Evolutionary conservation across 2,113 vertebrate species (phyloP), one percentile per base, ranked within the genome.

Genomic region (Calypte anna): DNA sequence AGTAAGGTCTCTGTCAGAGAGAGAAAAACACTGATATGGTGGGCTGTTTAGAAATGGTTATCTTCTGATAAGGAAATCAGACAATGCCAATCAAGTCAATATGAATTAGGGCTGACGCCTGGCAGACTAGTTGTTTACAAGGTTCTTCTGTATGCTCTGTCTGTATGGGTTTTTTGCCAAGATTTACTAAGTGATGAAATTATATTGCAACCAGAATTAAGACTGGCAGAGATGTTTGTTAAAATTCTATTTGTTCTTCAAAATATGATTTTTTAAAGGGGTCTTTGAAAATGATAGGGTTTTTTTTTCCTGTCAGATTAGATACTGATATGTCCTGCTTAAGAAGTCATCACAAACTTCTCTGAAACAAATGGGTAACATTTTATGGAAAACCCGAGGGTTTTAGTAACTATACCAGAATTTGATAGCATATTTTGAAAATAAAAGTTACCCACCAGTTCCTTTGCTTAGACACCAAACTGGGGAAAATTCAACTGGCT

Each of bases 51-150:
- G 67, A 92, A 92, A 87, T 59, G 18, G 33, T 0, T 81, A 55
- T 91, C 63, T 90, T 88, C 76, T 86, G 82, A 57, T 70, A 90
- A 91, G 76, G 50, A 93, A 94, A 93, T 90, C 66, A 91, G 85
- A 93, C 90, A 94, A 95, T 86, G 82, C 38, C 96, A 94, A 96
- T 93, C 82, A 93, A 91, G 72, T 88, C 79, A 93, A 96, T 96
- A 86, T 72, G 73, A 93, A 92, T 91, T 94, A 88, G 73, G 84
- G 59, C 30, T 83, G 79, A 78, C 94, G 73, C 40, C 88, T 96
- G 90, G 69, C 88, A 95, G 75, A 23, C 36, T 36, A 38, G 44
- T 31, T 95, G 90, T 95, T 96, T 94, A 92, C 82, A 84, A 78
- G 83, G 51, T 61, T 90, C 57, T 88, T 90, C 38, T 79, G 27